Percentiles rank a stretch among this genome's conserved stretches.
These are phyloP conservation scores for Hippopotamyrus pictus DNA, from an alignment of 2,797 vertebrate species.

Conservation along the genomic window DNA sequence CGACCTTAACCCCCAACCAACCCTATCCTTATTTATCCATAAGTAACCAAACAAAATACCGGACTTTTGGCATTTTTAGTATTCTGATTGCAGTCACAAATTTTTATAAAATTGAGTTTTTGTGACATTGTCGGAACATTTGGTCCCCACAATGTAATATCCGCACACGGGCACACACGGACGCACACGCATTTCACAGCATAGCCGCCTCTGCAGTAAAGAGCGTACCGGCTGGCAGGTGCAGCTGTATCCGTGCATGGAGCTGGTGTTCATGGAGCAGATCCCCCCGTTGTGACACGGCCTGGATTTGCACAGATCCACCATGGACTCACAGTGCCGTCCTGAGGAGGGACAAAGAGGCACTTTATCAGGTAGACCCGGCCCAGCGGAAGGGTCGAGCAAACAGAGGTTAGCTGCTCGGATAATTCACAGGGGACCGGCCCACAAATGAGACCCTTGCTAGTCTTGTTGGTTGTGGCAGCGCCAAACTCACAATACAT, in stretches of 20 bases:
- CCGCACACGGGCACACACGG: not conserved
- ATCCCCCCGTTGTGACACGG: constrained; percentile 75
- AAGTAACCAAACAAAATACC: not conserved
- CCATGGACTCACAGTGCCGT: constrained; percentile 80
- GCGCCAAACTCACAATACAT: not conserved
- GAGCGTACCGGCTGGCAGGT: constrained; percentile 70
- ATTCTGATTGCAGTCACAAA: not conserved
- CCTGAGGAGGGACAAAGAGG: constrained; percentile 51
- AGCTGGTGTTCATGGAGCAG: constrained; percentile 80
- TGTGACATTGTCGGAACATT: not conserved
- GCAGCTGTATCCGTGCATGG: constrained; percentile 79
- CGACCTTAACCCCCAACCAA: not conserved
- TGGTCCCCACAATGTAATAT: not conserved
- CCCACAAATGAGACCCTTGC: not conserved
- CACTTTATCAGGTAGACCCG: not conserved
- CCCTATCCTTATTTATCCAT: not conserved
- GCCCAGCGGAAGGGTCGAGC: not conserved
- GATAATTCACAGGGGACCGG: not conserved
- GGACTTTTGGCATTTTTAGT: not conserved
- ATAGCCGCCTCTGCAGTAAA: no score
- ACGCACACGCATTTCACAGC: not conserved
- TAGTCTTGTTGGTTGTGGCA: not conserved
- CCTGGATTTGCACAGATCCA: constrained; percentile 78
- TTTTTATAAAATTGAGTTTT: not conserved
- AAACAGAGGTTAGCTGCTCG: not conserved